Base-by-base conservation (phyloP, 2,888 invertebrate species). In the Synanthedon tipuliformis region DNA sequence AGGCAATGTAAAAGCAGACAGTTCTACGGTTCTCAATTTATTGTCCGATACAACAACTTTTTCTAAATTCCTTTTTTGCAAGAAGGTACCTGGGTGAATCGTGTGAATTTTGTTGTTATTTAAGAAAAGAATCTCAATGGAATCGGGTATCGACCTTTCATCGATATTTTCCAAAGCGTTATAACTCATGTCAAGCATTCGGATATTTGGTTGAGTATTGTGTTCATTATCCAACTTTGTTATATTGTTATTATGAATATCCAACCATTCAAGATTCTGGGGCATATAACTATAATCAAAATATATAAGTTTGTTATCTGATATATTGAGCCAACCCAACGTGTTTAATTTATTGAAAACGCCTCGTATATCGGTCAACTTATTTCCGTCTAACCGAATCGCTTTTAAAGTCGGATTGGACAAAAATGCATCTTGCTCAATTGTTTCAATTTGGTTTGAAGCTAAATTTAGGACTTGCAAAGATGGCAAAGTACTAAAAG, bases 271-370 rank as follows among this genome's bases (percentile, higher is more conserved):
- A 60, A 95, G 88, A 65, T 90, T 91, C 50, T 86, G 75, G 23
- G 95, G 94, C 72, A 95, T 89, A 65, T 94, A 91, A 61, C 92
- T 92, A 73, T 93, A 95, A 78, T 95, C 94, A 76, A 94, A 94
- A 88, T 92, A 92, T 63, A 90, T 88, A 62, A 95, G 88, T 68
- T 90, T 91, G 77, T 95, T 95, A 75, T 93, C 91, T 15, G 94
- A 94, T 65, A 94, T 92, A 78, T 95, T 95, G 34, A 95, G 84
- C 93, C 93, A 94, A 52, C 93, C 91, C 48, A 95, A 89, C 59
- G 91, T 91, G 66, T 90, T 90, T 62, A 94, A 81, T 69, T 91
- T 92, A 60, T 90, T 91, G 76, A 94, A 94, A 65, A 93, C 91
- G 51, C 93, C 93, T 75, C 92, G 91, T 63, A 94, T 93, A 66